phyloP scores from a whole-genome alignment of 2,797 vertebrate species.

The Phataginus tetradactyla region DNA sequence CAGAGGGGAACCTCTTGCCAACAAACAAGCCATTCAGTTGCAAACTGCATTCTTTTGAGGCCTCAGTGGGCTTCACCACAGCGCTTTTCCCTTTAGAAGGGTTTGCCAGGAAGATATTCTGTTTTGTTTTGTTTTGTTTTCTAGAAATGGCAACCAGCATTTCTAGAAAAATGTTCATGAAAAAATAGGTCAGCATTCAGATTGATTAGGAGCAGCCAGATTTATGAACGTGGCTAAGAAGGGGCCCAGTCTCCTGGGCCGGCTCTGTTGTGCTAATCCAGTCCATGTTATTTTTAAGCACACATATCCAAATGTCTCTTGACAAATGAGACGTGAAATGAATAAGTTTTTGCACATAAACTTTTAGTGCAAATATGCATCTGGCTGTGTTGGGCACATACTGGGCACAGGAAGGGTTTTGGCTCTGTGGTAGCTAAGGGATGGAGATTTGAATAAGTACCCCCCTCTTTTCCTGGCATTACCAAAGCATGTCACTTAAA shows the following conservation, averaged over 20 bases:
- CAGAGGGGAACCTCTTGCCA: not conserved
- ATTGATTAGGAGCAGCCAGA: constrained; percentile 30
- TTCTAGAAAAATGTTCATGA: not conserved
- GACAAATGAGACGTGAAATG: constrained; percentile 64
- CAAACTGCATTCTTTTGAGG: not conserved
- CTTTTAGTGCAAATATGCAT: constrained; percentile 30
- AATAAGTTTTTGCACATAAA: constrained; percentile 52
- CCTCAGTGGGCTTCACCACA: accelerated
- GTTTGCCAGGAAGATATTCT: not conserved
- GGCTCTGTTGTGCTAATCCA: not conserved
- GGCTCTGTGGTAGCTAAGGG: not conserved
- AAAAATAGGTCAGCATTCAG: constrained; percentile 42
- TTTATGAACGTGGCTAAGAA: not conserved
- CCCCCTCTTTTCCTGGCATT: not conserved
- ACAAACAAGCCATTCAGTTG: not conserved
- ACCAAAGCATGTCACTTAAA: not conserved
- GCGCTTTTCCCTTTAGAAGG: not conserved
- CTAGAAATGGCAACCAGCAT: not conserved
- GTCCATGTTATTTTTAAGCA: constrained; percentile 46
- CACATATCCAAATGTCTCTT: constrained; percentile 51
- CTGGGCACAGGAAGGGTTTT: not conserved
- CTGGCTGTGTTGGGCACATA: not conserved
- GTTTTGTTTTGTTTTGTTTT: not conserved
- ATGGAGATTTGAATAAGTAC: too few relatives aligned
- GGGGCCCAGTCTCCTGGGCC: not conserved